These are phyloP conservation scores for Deroplatys truncata DNA, from an alignment of 2,888 invertebrate species.

Conservation along the genomic window DNA sequence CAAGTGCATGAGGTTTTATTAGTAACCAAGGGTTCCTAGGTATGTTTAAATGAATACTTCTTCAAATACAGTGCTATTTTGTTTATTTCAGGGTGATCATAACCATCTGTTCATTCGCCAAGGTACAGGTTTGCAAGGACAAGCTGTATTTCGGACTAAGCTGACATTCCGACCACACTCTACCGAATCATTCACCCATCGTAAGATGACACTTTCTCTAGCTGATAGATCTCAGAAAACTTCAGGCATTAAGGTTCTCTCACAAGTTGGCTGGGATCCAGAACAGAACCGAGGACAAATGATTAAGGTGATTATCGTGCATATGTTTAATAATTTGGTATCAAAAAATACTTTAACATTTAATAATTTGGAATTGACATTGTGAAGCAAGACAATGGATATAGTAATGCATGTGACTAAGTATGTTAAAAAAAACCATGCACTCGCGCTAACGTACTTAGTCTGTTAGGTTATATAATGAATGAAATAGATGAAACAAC, in stretches of 20 bases:
- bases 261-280: constrained; percentile 90
- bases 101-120: constrained; percentile 97
- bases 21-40: too few relatives aligned
- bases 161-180: constrained; percentile 97
- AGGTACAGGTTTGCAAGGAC: constrained; percentile 96
- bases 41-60: not conserved
- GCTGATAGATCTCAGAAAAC: constrained; percentile 94
- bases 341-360: too few relatives aligned
- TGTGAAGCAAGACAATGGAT: too few relatives aligned
- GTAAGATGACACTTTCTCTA: constrained; percentile 96
- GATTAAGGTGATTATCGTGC: constrained; percentile 63
- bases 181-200: constrained; percentile 97
- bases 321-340: constrained; percentile 2
- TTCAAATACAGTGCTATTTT: not conserved
- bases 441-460: too few relatives aligned
- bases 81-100: constrained; percentile 75
- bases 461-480: too few relatives aligned
- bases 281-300: constrained; percentile 87
- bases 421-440: too few relatives aligned
- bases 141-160: constrained; percentile 95
- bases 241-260: constrained; percentile 91
- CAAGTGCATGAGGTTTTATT: too few relatives aligned
- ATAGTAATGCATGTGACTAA: too few relatives aligned
- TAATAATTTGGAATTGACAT: too few relatives aligned
- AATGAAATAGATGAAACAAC: too few relatives aligned